phyloP scores from a whole-genome alignment of 1,140 invertebrate species.

The Telenomus remus region DNA sequence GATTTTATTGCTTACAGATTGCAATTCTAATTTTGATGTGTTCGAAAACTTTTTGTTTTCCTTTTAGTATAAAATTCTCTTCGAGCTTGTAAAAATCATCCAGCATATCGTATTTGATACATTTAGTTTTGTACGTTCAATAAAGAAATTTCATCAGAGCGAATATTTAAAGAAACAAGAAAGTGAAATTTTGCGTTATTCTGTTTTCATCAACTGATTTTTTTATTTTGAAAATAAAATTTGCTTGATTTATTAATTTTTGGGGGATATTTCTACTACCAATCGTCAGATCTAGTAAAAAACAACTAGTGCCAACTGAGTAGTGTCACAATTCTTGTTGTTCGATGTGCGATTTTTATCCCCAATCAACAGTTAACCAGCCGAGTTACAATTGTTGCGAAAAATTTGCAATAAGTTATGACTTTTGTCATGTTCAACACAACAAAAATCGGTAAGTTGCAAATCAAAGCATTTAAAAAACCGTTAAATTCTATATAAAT shows the following conservation, averaged over 20 bases:
- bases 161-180: neutral
- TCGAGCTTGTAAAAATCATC: no score
- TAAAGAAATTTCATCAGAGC: neutral
- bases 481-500: neutral
- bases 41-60: no score
- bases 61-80: no score
- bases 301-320: neutral
- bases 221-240: neutral
- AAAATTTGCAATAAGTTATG: slow-evolving; percentile 38
- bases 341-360: slow-evolving; percentile 31
- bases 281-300: neutral
- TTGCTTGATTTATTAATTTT: neutral
- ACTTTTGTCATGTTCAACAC: slow-evolving; percentile 45
- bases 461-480: no score
- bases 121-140: no score
- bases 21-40: no score
- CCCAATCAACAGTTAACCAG: slow-evolving; percentile 14
- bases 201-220: neutral
- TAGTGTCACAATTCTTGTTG: slow-evolving; percentile 26
- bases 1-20: no score
- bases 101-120: no score
- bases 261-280: neutral
- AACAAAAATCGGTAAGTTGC: slow-evolving; percentile 56
- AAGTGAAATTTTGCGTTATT: neutral
- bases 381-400: slow-evolving; percentile 3